Evolutionary conservation across 1,140 invertebrate species (phyloP).

Genomic region (Drosophila bipectinata): DNA sequence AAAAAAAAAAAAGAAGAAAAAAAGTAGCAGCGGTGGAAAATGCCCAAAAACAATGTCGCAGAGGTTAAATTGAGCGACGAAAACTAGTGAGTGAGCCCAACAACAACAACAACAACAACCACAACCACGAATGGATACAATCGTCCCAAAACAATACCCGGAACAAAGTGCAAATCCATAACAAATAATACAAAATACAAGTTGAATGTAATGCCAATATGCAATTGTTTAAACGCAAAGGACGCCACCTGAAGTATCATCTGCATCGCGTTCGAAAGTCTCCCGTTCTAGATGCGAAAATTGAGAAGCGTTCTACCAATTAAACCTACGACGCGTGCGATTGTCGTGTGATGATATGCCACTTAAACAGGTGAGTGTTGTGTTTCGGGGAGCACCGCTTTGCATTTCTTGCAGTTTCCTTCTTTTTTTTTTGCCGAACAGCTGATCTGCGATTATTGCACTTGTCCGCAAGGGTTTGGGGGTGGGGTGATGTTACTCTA

Average conservation of each 20-base stretch:
- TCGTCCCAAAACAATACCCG: slow-evolving; percentile 23
- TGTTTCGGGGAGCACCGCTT: neutral
- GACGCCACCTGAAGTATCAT: slow-evolving; percentile 47
- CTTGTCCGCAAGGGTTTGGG: slow-evolving; percentile 21
- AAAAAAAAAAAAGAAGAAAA: slow-evolving; percentile 36
- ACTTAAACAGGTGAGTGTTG: slow-evolving; percentile 82
- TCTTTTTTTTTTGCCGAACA: slow-evolving; percentile 55
- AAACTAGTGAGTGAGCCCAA: slow-evolving; percentile 33
- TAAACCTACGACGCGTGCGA: slow-evolving; percentile 82
- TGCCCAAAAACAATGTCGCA: slow-evolving; percentile 67
- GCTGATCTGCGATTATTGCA: slow-evolving; percentile 69
- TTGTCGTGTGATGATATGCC: slow-evolving; percentile 84
- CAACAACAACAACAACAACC: slow-evolving; percentile 2
- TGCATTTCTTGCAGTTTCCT: slow-evolving; percentile 12
- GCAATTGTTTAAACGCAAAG: slow-evolving; percentile 63
- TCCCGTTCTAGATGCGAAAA: slow-evolving; percentile 69
- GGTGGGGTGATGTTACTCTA: neutral
- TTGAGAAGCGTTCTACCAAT: slow-evolving; percentile 68
- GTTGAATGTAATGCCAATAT: slow-evolving; percentile 47
- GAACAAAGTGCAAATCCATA: slow-evolving; percentile 11
- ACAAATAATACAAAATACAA: slow-evolving; percentile 30
- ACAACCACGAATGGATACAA: slow-evolving; percentile 1
- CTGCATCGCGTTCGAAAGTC: slow-evolving; percentile 19
- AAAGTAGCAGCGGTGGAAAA: slow-evolving; percentile 58
- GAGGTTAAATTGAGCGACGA: slow-evolving; percentile 51